A percentile compares a stretch with the other conserved stretches of the same genome.
Conservation (phyloP, 2,888 invertebrate genomes). For the Cataglyphis cursor region DNA sequence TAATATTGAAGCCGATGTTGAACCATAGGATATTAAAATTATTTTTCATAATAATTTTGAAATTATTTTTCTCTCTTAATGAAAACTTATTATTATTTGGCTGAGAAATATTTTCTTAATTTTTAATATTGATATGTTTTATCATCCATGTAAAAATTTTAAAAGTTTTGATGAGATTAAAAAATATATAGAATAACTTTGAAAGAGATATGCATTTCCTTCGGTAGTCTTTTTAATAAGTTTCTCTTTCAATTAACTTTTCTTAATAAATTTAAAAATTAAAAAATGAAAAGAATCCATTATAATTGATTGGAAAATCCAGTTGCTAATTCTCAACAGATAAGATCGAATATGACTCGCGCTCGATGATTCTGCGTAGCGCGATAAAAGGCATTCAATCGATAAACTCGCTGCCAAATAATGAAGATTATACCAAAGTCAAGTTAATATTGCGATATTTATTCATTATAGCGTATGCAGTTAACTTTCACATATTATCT, state of each 20-base stretch:
- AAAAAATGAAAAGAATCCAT: neutral
- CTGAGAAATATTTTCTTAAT: neutral
- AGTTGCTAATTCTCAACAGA: constrained; percentile 49
- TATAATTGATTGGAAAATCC: neutral
- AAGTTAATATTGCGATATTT: constrained; percentile 1
- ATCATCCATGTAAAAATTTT: neutral
- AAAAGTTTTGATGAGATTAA: neutral
- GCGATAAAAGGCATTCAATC: constrained; percentile 36
- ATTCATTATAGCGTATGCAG: neutral
- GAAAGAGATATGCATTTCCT: neutral
- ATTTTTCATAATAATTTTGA: neutral
- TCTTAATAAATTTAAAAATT: neutral
- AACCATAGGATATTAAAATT: neutral
- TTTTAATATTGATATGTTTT: neutral
- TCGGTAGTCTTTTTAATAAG: neutral
- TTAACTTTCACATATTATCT: neutral
- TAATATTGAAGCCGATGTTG: neutral
- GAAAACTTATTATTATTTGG: neutral
- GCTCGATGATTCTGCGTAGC: constrained; percentile 4
- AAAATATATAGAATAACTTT: neutral
- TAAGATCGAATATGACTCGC: constrained; percentile 36
- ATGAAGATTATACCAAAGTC: constrained; percentile 14
- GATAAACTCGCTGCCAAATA: constrained; percentile 28
- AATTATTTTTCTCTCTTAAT: neutral
- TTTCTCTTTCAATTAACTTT: neutral